These are phyloP conservation scores for Archilochus colubris DNA, from an alignment of 2,113 vertebrate species.

Conservation along the genomic window DNA sequence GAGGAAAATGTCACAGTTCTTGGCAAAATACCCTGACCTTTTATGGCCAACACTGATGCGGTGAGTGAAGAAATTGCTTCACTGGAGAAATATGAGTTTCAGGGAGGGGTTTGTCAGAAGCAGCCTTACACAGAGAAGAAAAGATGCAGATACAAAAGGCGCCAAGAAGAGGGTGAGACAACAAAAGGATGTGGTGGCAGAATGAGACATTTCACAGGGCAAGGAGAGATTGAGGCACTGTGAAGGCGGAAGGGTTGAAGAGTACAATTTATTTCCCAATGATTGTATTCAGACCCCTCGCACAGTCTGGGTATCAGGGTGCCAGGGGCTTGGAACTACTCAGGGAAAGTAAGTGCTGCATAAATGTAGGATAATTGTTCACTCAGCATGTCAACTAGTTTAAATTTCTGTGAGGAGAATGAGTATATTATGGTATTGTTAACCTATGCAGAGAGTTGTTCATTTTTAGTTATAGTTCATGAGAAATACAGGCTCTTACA, in stretches of 20 bases:
- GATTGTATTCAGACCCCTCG: neutral
- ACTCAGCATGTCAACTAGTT: neutral
- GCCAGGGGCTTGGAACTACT: neutral
- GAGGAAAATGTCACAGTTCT: conserved; percentile 19
- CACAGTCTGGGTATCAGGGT: neutral
- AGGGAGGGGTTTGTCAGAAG: neutral
- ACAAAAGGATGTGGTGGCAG: neutral
- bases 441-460: conserved; percentile 6
- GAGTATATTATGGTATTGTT: conserved; percentile 46
- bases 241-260: neutral
- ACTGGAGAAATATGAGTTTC: conserved; percentile 11
- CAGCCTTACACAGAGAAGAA: neutral
- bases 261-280: neutral
- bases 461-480: conserved; percentile 42
- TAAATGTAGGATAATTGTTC: conserved; percentile 46
- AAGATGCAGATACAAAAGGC: neutral
- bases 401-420: conserved; percentile 34
- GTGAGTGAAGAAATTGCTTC: conserved; percentile 7
- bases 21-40: conserved; percentile 15
- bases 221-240: neutral
- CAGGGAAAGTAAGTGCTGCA: neutral
- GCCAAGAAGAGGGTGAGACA: neutral
- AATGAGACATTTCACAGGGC: neutral
- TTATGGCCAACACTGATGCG: neutral
- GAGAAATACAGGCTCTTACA: conserved; percentile 22